Percentiles rank a stretch among this genome's conserved stretches.
Conservation (phyloP, 2,888 invertebrate species). For the Ochropleura leucogaster region DNA sequence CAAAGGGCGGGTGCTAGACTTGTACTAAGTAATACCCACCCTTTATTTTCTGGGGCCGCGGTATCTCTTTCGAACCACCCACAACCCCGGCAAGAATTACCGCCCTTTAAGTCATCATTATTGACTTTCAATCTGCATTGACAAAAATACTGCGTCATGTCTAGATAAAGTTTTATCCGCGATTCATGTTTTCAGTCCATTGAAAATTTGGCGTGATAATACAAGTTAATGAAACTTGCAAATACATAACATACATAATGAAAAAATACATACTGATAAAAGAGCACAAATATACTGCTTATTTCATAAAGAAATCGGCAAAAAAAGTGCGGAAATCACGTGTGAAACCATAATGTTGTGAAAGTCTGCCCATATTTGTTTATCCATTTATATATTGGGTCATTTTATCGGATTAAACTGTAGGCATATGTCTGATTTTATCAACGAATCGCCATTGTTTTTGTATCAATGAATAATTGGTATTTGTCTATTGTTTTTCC, state of each 20-base stretch:
- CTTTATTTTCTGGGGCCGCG: no score
- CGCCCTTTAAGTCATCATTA: no score
- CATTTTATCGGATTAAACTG: constrained; percentile 2
- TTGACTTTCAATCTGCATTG: neutral
- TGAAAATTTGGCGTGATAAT: neutral
- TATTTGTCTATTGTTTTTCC: constrained; percentile 29
- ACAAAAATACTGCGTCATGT: neutral
- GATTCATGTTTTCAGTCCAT: neutral
- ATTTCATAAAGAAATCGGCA: neutral
- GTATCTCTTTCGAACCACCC: no score
- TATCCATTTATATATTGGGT: constrained; percentile 1
- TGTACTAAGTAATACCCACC: no score
- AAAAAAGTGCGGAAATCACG: no score
- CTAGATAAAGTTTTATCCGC: neutral
- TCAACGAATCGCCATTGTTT: neutral
- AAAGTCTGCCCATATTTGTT: neutral
- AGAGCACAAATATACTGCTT: no score
- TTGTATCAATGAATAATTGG: constrained; percentile 14
- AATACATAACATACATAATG: neutral
- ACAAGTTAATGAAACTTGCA: neutral
- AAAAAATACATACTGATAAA: no score
- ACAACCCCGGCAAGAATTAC: no score
- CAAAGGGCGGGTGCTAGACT: no score
- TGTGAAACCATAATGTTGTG: neutral
- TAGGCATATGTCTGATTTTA: neutral